Base-by-base conservation (phyloP, 1,140 invertebrate species). In the Anastrepha ludens region DNA sequence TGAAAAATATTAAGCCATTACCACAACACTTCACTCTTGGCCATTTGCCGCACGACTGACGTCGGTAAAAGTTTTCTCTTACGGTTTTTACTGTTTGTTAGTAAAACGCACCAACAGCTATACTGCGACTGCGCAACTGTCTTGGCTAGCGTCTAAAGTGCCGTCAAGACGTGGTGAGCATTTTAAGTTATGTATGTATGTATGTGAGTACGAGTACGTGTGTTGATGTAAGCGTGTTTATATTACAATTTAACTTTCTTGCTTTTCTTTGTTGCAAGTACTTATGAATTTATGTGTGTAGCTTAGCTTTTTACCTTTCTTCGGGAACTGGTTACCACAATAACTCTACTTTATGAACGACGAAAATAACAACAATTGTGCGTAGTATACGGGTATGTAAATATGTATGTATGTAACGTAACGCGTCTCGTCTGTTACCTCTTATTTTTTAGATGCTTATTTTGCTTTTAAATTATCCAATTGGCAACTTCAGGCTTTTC, bases 11-110 rank as follows among this genome's bases (percentile, higher is more conserved):
- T 44, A n/a, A 47, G 44, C 13, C 41, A 17, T 74, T 74, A 41
- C 39, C 67, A 47, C 67, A 55, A 55, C 81, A 88, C 87, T 88
- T 64, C 65, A 85, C 91, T 88, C 88, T 89, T 91, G 90, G 90
- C 91, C 89, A 89, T 88, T 89, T 90, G 90, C 89, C 86, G 87
- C 85, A 92, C 91, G 91, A 92, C 91, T 92, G 91, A 90, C 90
- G 89, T 89, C 90, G 90, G 64, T 88, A 87, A 88, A 89, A 88
- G 87, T 90, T 91, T 91, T 92, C 90, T 92, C 87, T 90, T 89
- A 88, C 91, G 90, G 88, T 92, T 92, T 92, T 92, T 90, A 89
- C 89, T 89, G 87, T 85, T 88, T 85, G 64, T 81, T 88, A 87
- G 78, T 50, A 41, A 60, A 81, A 55, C 60, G 20, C 41, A 64